Base-by-base conservation (phyloP, 2,888 invertebrate genomes). In the Mylabris sibirica region DNA sequence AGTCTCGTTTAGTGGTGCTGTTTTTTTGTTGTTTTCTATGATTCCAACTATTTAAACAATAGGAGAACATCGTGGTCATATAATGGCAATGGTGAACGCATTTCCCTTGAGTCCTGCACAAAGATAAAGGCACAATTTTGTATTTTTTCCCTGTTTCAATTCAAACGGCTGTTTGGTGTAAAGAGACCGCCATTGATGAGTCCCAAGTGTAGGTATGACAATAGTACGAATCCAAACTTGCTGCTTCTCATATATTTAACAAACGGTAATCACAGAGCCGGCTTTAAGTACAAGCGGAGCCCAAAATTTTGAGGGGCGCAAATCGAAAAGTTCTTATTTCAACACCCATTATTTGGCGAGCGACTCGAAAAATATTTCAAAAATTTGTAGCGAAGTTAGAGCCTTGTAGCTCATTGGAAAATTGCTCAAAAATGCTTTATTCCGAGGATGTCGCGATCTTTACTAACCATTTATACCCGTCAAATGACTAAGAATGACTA, bases 121-220 rank as follows among this genome's bases (percentile, higher is more conserved):
- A 20, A 38, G 38, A 35, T 61, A 61, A 61, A 38, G 61, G 61
- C 17, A 22, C 6, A 61, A 61, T 38, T 61, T 53, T 20, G 49
- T 44, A 44, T 53, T 53, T 53, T 35, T 61, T 60, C 30, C 35
- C 30, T 17, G 8, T 5, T 35, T 26, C 12, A 38, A 12, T 5
- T 22, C 3, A 22, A 20, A 61, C n/a, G 61, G 38, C 38, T 61
- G 38, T 38, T 61, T 41, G 22, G 61, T 38, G 61, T 61, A 38
- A 24, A 57, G 38, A 6, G 61, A 24, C 38, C 14, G 30, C 3
- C 61, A 41, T 61, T 61, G 61, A 61, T 61, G 61, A 38, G 38
- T 61, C 61, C 61, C 61, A 20, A 3, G 38, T 57, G 57, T n/a
- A n/a, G n/a, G n/a, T 57, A 49, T 17, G 35, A 26, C 34, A 22